A percentile compares a stretch with the other conserved stretches of the same genome.
These are phyloP conservation scores for Subanguina moxae DNA, from an alignment of 1,140 invertebrate species.

Conservation along the genomic window DNA sequence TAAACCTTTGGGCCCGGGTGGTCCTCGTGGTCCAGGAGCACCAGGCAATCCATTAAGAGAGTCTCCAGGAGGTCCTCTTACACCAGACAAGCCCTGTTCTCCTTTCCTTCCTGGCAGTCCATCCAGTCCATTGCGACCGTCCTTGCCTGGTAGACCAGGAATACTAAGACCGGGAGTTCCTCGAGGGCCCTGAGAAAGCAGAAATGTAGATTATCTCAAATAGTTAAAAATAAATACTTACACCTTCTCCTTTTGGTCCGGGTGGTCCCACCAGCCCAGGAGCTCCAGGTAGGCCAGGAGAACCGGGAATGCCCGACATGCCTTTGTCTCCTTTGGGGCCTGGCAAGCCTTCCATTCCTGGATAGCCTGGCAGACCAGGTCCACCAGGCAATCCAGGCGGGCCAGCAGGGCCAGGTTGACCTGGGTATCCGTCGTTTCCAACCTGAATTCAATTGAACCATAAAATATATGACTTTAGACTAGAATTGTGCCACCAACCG, in stretches of 20 bases:
- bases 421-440: slow-evolving; percentile 52
- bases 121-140: slow-evolving; percentile 57
- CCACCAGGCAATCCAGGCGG: slow-evolving; percentile 46
- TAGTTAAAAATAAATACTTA: neutral
- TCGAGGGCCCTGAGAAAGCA: slow-evolving; percentile 33
- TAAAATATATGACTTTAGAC: no score
- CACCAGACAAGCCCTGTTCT: slow-evolving; percentile 50
- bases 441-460: no score
- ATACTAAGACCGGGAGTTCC: slow-evolving; percentile 57
- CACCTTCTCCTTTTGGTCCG: slow-evolving; percentile 56
- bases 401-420: slow-evolving; percentile 51
- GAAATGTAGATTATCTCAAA: neutral
- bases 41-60: slow-evolving; percentile 58
- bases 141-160: slow-evolving; percentile 56
- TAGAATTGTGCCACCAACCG: neutral
- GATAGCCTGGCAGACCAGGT: slow-evolving; percentile 48
- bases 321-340: slow-evolving; percentile 53
- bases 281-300: slow-evolving; percentile 48
- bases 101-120: slow-evolving; percentile 57
- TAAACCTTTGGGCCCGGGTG: slow-evolving; percentile 49
- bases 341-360: slow-evolving; percentile 54
- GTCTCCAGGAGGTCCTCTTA: slow-evolving; percentile 57
- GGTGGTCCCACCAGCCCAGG: slow-evolving; percentile 42
- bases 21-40: slow-evolving; percentile 48
- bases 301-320: slow-evolving; percentile 45